Base-by-base conservation (phyloP, 1,140 invertebrate genomes). In the Hirudo medicinalis region DNA sequence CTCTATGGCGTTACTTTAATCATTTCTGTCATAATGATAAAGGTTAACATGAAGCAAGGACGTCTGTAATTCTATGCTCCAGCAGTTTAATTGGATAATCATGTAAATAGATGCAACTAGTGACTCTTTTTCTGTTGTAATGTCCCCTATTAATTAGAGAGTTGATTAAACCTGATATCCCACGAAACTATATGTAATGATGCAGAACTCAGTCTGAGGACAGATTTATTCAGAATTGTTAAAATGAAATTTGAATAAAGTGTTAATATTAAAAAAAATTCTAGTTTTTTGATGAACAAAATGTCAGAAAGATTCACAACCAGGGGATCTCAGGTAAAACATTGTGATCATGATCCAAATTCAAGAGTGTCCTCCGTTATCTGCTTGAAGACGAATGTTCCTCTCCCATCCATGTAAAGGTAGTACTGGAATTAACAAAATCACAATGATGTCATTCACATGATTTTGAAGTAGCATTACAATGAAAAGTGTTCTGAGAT, bases 321-420 rank as follows among this genome's bases (percentile, higher is more conserved):
- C 43, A 49, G 43, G 43, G 15, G 13, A 49, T 49, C 11, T 49
- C 43, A 49, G 4, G 43, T 49, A 49, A 49, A 49, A 17, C 43
- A 49, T 49, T 49, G 43, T 49, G 4, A 49, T 43, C 36, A 96
- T 74, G 94, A 97, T 54, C 94, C 94, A 81, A 95, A 96, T 81
- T 95, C 90, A 80, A 90, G 87, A 6, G 91, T 93, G 54, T 89
- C 87, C 70, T 86, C 83, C 77, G 93, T 89, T 74, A 97, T 97
- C 69, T 85, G 83, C 72, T 87, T 89, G 79, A 93, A 97, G 74
- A 90, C 88, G 79, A 90, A 96, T 20, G 84, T 84, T 71, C 94
- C 94, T 76, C 91, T 85, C 0, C 94, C 94, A 84, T 97, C 94
- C 88, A 97, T 94, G 80, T 93, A 89, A 63, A 97, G 85, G 79